phyloP scores from a whole-genome alignment of 2,888 invertebrate species.

The Zootermopsis nevadensis region DNA sequence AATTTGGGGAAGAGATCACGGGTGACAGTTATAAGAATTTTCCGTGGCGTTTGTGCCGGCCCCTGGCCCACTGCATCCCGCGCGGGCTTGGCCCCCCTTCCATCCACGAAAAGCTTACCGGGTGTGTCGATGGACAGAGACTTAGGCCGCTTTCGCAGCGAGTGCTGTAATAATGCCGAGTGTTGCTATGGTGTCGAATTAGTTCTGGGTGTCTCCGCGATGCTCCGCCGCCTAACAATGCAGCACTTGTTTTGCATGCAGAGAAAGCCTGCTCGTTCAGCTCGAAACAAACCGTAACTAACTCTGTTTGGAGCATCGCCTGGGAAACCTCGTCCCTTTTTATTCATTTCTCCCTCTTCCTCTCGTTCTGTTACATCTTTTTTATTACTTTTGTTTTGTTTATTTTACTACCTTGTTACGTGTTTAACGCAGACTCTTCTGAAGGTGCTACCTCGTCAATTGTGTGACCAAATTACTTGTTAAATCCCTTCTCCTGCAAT shows the following conservation, averaged over 20 bases:
- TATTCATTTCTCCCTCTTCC: background rate
- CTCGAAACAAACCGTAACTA: conserved; percentile 40
- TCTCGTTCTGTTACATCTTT: background rate
- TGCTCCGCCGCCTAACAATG: conserved; percentile 30
- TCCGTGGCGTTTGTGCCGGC: no score
- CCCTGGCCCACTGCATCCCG: no score
- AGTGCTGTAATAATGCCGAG: background rate
- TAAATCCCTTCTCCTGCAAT: background rate
- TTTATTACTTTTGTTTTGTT: conserved; percentile 3
- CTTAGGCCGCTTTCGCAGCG: background rate
- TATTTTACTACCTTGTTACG: conserved; percentile 32
- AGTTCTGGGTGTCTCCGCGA: conserved; percentile 33
- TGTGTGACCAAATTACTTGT: conserved; percentile 28
- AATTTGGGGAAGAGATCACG: no score
- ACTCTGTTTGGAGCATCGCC: conserved; percentile 38
- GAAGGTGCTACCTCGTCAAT: conserved; percentile 20
- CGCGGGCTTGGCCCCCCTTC: no score
- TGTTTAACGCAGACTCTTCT: conserved; percentile 18
- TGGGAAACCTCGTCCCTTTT: conserved; percentile 28
- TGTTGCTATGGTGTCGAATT: conserved; percentile 21
- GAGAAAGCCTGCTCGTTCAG: conserved; percentile 21
- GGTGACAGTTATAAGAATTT: no score
- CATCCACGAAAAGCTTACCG: no score
- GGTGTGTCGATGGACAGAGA: no score
- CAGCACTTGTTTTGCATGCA: conserved; percentile 38